Conservation (phyloP, 2,888 invertebrate species). For the Seira ritae region DNA sequence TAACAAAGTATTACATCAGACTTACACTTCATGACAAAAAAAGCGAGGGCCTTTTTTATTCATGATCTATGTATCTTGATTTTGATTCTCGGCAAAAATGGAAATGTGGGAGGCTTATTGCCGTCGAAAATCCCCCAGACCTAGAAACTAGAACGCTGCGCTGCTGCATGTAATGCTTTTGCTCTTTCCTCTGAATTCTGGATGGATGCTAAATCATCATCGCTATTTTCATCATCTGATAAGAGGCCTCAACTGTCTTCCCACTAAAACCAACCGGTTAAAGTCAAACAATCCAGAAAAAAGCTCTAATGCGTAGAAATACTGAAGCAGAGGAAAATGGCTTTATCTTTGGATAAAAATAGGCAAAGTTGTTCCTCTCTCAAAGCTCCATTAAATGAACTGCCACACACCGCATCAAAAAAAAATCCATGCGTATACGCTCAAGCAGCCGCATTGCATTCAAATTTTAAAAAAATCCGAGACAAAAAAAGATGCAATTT, state of each 20-base stretch:
- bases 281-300: background rate
- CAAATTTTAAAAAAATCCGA: conserved; percentile 17
- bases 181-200: no score
- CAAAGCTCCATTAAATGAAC: conserved; percentile 4
- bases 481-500: conserved; percentile 54
- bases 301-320: no score
- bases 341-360: background rate
- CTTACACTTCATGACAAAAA: background rate
- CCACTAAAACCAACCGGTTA: conserved; percentile 36
- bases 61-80: background rate
- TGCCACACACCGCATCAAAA: conserved; percentile 59
- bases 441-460: background rate
- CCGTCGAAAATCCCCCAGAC: background rate
- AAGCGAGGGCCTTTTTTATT: background rate
- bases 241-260: conserved; percentile 30
- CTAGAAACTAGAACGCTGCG: background rate
- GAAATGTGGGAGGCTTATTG: background rate
- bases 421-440: background rate
- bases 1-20: background rate
- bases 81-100: background rate
- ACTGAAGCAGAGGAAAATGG: background rate
- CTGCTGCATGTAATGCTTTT: no score
- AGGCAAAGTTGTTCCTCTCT: background rate
- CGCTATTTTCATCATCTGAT: conserved; percentile 50
- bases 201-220: background rate